phyloP scores from a whole-genome alignment of 1,140 invertebrate species.

The Drosophila funebris region DNA sequence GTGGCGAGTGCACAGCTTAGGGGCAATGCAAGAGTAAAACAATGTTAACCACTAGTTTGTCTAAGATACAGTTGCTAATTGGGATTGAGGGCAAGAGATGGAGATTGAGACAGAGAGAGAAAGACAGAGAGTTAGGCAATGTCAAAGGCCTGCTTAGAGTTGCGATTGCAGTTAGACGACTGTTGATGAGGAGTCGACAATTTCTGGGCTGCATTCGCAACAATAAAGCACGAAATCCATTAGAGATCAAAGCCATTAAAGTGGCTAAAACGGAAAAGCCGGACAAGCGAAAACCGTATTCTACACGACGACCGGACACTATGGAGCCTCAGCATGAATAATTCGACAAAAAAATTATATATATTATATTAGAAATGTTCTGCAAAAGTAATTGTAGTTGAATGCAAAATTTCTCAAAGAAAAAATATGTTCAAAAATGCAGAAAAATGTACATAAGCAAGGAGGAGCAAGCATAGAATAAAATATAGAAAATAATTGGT shows the following conservation, averaged over 20 bases:
- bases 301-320: background rate
- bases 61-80: conserved; percentile 21
- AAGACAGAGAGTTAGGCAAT: background rate
- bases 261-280: background rate
- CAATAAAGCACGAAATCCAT: conserved; percentile 60
- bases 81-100: too few relatives aligned
- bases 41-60: conserved; percentile 7
- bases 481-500: too few relatives aligned
- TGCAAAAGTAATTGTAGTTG: too few relatives aligned
- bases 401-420: too few relatives aligned
- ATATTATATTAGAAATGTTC: too few relatives aligned
- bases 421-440: too few relatives aligned
- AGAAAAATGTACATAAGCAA: too few relatives aligned
- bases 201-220: background rate
- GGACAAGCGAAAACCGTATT: background rate
- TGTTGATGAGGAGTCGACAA: conserved; percentile 11
- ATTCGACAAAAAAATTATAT: too few relatives aligned
- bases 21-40: background rate
- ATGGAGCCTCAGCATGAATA: too few relatives aligned
- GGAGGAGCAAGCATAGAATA: too few relatives aligned
- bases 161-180: background rate
- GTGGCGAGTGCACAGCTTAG: background rate
- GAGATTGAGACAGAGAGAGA: background rate
- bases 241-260: conserved; percentile 58
- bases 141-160: background rate